Evolutionary conservation across 2,113 vertebrate species (phyloP), one percentile per base, ranked within the genome.

Genomic region (Periophthalmodon schlosseri): DNA sequence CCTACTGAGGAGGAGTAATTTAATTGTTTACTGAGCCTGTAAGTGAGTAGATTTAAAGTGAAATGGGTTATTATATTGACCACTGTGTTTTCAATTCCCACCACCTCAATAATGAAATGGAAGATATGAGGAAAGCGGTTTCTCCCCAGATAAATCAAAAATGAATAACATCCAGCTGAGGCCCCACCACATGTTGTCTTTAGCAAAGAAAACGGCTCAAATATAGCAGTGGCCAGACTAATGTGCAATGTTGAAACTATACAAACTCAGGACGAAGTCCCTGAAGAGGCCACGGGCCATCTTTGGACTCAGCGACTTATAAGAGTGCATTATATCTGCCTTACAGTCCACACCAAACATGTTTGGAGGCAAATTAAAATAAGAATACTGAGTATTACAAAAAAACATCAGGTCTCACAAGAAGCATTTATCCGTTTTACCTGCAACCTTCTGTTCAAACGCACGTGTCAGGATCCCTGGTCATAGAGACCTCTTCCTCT

Each of bases 151-250:
- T 66, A 82, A 68, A 76, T 77, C 2, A 39, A 74, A 82, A 79
- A 87, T 81, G 81, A 86, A 80, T 79, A 87, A 86, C 49, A 84
- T 87, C 83, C 75, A 71, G 85, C 82, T 75, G 78, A 85, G 84
- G 46, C 60, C 36, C 18, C 72, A 33, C 72, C 64, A 73, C 11
- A 6, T 88, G 83, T 88, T 89, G 70, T 85, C 74, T 83, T 83
- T 78, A 87, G 74, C 65, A 70, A 65, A 78, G 74, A 57, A 78
- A 88, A 79, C 44, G 54, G 52, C 64, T 82, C 13, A 74, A 77
- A 75, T 78, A 83, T 77, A 75, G 84, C 77, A 75, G 67, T n/a
- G 68, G 57, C 78, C 63, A 49, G 77, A 81, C 73, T 71, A 70
- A 63, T 67, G 70, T 72, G 74, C 70, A 72, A 60, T 72, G 72